Percentiles rank a stretch among this genome's conserved stretches.
phyloP scores from a whole-genome alignment of 2,888 invertebrate species.

The Standfussiana lucernea region DNA sequence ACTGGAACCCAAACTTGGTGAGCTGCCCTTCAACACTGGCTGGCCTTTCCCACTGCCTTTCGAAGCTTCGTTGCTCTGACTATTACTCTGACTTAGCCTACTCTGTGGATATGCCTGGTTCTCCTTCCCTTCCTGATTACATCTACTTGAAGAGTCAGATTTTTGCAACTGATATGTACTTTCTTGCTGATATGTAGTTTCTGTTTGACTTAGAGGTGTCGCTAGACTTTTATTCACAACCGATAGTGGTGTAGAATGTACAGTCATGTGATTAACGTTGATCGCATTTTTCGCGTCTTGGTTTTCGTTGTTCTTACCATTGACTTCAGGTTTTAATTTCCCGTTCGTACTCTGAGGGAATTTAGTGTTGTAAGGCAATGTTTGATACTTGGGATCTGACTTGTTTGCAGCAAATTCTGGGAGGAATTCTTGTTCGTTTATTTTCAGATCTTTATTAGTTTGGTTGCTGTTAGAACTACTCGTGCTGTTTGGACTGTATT shows the following conservation, averaged over 20 bases:
- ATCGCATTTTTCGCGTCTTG: slow-evolving; percentile 83
- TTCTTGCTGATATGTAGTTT: slow-evolving; percentile 89
- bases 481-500: slow-evolving; percentile 91
- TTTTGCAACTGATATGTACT: slow-evolving; percentile 90
- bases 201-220: slow-evolving; percentile 91
- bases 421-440: slow-evolving; percentile 90
- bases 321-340: slow-evolving; percentile 83
- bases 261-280: slow-evolving; percentile 90
- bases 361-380: slow-evolving; percentile 97
- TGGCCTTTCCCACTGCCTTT: slow-evolving; percentile 80
- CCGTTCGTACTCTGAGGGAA: slow-evolving; percentile 92
- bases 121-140: slow-evolving; percentile 90
- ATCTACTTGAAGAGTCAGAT: slow-evolving; percentile 88
- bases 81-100: slow-evolving; percentile 86
- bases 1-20: slow-evolving; percentile 84
- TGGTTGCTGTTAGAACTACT: slow-evolving; percentile 89
- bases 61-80: slow-evolving; percentile 83
- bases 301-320: slow-evolving; percentile 82
- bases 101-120: slow-evolving; percentile 90
- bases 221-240: slow-evolving; percentile 92
- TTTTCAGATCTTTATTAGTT: slow-evolving; percentile 87
- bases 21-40: slow-evolving; percentile 83
- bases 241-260: slow-evolving; percentile 89
- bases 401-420: slow-evolving; percentile 95
- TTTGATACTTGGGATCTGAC: slow-evolving; percentile 97